These are phyloP conservation scores for Thecophora atra DNA, from an alignment of 2,888 invertebrate genomes.

Conservation along the genomic window DNA sequence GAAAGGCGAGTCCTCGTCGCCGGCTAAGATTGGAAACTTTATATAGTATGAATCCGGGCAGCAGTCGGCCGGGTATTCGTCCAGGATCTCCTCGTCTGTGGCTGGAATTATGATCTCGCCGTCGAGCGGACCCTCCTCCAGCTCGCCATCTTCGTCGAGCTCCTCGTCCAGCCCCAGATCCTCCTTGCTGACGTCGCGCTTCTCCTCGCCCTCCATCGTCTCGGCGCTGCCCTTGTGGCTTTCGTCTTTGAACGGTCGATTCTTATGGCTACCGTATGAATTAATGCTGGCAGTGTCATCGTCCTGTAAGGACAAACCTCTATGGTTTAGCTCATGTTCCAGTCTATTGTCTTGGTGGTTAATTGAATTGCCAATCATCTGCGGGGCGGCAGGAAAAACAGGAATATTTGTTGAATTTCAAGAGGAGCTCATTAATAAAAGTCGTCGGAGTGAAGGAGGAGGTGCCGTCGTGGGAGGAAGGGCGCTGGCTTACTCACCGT, in stretches of 20 bases:
- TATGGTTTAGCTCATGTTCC: slow-evolving; percentile 80
- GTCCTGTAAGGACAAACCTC: slow-evolving; percentile 76
- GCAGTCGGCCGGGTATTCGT: slow-evolving; percentile 92
- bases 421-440: neutral
- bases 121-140: slow-evolving; percentile 71
- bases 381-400: slow-evolving; percentile 39
- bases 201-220: slow-evolving; percentile 87
- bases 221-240: slow-evolving; percentile 91
- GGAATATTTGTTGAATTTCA: neutral
- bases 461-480: neutral
- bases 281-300: slow-evolving; percentile 87
- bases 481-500: slow-evolving; percentile 67
- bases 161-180: slow-evolving; percentile 83
- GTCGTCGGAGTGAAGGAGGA: neutral
- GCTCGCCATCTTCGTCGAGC: slow-evolving; percentile 72
- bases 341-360: slow-evolving; percentile 80
- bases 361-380: slow-evolving; percentile 78
- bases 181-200: slow-evolving; percentile 90
- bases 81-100: slow-evolving; percentile 82
- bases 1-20: slow-evolving; percentile 91
- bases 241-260: slow-evolving; percentile 87
- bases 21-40: slow-evolving; percentile 86
- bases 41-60: slow-evolving; percentile 90
- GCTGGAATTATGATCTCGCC: slow-evolving; percentile 78
- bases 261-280: slow-evolving; percentile 92